Base-by-base conservation (phyloP, 1,140 invertebrate species). In the Hydropsyche tenuis region DNA sequence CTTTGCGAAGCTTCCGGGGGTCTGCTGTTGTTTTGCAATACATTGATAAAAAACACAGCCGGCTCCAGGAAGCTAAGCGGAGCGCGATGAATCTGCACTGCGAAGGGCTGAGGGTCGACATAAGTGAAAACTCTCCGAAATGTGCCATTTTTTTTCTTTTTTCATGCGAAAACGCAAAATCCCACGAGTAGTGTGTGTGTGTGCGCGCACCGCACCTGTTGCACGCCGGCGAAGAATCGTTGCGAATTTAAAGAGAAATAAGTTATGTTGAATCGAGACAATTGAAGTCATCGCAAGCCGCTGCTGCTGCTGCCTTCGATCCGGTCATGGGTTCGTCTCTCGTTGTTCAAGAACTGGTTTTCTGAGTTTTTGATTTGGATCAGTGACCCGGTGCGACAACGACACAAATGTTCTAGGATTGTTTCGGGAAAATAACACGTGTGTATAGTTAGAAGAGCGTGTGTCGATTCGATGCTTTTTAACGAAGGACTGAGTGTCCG, bases 1-100 rank as follows among this genome's bases (percentile, higher is more conserved):
- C 22, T 69, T 77, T 80, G 63, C 79, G 46, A 62, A 80, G 63
- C 74, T 77, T 62, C 75, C 68, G 27, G 68, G 68, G 68, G 68
- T 27, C 48, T 37, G 68, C 48, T 70, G 68, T 70, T 70, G 68
- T 70, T 70, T 70, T 70, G 9, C n/a, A 53, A 56, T 14, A 6
- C n/a, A 30, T 70, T 68, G 6, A 22, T 27, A 56, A 0, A 56
- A 70, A 70, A 70, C 68, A 70, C 68, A 70, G 68, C 68, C 68
- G 68, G 68, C 68, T 70, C 68, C 68, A 70, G 68, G 68, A 70
- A 70, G 68, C 68, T 70, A n/a, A n/a, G 68, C 68, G 68, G 68
- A 42, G 43, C 3, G 68, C 68, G 48, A 48, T 37, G 30, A 56
- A 37, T 70, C 68, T 70, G 27, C 68, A 70, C 25, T 14, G 18